These are phyloP conservation scores for Callocephalon fimbriatum DNA, from an alignment of 2,113 vertebrate genomes.

Conservation along the genomic window DNA sequence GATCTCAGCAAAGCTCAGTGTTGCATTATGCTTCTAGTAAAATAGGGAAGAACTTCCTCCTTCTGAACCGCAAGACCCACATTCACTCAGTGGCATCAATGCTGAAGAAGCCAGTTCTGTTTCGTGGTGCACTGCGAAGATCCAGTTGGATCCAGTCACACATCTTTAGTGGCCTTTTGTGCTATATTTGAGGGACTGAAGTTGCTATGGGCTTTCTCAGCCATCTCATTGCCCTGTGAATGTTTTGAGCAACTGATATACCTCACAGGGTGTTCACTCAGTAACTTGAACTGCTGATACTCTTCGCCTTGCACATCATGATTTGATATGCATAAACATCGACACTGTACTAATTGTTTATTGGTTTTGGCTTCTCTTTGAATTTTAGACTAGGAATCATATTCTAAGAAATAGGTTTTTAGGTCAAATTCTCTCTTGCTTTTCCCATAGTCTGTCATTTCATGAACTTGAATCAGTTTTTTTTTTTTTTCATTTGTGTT, in stretches of 20 bases:
- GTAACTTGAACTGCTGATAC: conserved; percentile 55
- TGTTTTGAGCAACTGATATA: conserved; percentile 22
- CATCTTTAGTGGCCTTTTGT: background rate
- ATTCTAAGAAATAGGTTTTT: conserved; percentile 57
- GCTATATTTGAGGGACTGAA: background rate
- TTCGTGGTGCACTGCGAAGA: background rate
- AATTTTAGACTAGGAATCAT: conserved; percentile 34
- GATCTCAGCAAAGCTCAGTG: background rate
- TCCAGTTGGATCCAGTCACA: background rate
- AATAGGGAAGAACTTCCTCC: background rate
- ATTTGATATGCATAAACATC: conserved; percentile 24
- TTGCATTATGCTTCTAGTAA: background rate
- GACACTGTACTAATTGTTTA: conserved; percentile 54
- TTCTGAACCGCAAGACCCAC: background rate
- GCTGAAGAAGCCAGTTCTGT: background rate
- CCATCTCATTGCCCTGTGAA: background rate
- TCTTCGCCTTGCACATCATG: background rate
- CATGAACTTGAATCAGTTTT: background rate
- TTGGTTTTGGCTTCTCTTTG: conserved; percentile 64
- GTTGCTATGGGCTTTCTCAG: background rate
- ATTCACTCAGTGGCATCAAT: background rate
- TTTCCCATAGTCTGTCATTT: conserved; percentile 67
- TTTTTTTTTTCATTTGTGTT: conserved; percentile 52
- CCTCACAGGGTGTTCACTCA: conserved; percentile 27
- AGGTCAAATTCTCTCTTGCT: conserved; percentile 65